Evolutionary conservation across 37 sponge, comb jelly and placozoan genomes (phyloP), one percentile per base, ranked within the genome.

Genomic region (Spongia lamella): DNA sequence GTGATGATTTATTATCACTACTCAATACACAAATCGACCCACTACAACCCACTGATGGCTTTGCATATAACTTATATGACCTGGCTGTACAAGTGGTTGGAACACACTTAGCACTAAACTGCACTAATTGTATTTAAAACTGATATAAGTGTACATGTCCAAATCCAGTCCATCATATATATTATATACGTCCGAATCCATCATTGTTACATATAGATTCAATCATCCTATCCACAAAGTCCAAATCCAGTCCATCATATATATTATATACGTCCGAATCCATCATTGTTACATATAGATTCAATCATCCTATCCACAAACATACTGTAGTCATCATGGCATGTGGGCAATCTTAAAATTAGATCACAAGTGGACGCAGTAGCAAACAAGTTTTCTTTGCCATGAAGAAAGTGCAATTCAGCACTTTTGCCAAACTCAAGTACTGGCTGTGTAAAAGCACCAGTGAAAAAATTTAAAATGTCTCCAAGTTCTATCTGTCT

Each of bases 291-390:
- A 38, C 58, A 7, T n/a, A n/a, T n/a, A 7, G 61, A 33, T 30
- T 21, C 37, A 31, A 59, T 36, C 37, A 75, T 60, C 32, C 3
- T 55, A 7, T 53, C 63, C 15, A 17, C 38, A 61, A 75, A 75
- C 49, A 25, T 75, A n/a, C n/a, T 25, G 25, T 40, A 43, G 4
- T 75, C 40, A n/a, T 75, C n/a, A 20, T 61, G 47, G 14, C 24
- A 72, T n/a, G 63, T 75, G 26, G 76, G 76, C 27, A 60, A 19
- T 43, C 76, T 59, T 15, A 75, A 26, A 9, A 38, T 61, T 9
- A 75, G 61, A n/a, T 59, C 63, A 20, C 76, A 75, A 21, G 76
- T 75, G 3, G 61, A 59, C 19, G 76, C 61, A 36, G 76, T 75
- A 20, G 76, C 63, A 11, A 59, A 36, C 19, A 56, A 21, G 16